These are phyloP conservation scores for Trachymyrmex septentrionalis DNA, from an alignment of 1,140 invertebrate genomes.

Conservation along the genomic window DNA sequence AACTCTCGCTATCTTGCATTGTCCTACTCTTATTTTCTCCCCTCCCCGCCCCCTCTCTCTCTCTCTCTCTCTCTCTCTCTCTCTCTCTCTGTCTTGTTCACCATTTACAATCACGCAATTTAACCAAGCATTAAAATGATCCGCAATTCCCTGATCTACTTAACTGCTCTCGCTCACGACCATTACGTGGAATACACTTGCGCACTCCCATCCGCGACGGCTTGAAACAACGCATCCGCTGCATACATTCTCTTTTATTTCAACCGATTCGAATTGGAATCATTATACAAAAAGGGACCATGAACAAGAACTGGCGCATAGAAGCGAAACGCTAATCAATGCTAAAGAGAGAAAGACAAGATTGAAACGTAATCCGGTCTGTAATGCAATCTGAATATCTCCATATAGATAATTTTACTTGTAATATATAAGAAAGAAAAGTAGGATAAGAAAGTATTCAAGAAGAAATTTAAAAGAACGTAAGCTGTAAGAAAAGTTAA, in stretches of 20 bases:
- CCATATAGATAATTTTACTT: neutral
- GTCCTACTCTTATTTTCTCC: neutral
- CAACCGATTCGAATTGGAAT: slow-evolving; percentile 16
- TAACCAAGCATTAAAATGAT: slow-evolving; percentile 82
- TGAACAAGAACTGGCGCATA: slow-evolving; percentile 5
- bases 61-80: slow-evolving; percentile 52
- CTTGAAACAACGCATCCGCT: slow-evolving; percentile 56
- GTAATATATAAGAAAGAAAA: neutral
- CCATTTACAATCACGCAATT: slow-evolving; percentile 82
- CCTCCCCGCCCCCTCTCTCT: slow-evolving; percentile 35
- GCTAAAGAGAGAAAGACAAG: neutral
- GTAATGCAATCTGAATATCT: slow-evolving; percentile 25
- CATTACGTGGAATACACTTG: slow-evolving; percentile 62
- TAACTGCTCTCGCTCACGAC: slow-evolving; percentile 74
- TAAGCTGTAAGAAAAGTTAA: neutral
- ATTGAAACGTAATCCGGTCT: neutral
- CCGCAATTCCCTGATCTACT: slow-evolving; percentile 81
- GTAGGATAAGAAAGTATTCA: neutral
- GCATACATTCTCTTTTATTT: slow-evolving; percentile 49
- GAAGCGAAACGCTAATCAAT: slow-evolving; percentile 11
- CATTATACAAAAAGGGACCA: neutral
- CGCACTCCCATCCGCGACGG: slow-evolving; percentile 50
- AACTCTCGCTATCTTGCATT: slow-evolving; percentile 36
- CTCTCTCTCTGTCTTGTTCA: slow-evolving; percentile 33
- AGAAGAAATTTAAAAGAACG: neutral